These are phyloP conservation scores for Euglossa dilemma DNA, from an alignment of 1,140 invertebrate genomes.

Conservation along the genomic window DNA sequence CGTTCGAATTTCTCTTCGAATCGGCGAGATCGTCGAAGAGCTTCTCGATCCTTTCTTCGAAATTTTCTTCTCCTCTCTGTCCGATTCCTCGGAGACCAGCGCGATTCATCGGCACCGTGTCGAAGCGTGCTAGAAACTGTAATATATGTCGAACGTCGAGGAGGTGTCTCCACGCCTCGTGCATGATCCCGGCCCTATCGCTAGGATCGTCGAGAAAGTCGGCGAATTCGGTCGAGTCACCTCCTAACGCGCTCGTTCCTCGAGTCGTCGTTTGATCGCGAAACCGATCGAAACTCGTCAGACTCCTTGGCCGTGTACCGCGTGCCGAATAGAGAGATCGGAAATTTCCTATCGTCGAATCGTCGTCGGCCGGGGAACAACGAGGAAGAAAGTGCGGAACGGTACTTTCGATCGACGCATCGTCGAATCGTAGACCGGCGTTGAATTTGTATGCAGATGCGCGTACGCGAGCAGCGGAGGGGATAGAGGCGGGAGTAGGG, in stretches of 20 bases:
- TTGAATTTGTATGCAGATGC: constrained; percentile 18
- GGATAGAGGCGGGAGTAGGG: neutral
- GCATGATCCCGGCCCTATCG: neutral
- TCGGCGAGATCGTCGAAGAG: too few species aligned
- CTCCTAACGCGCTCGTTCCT: neutral
- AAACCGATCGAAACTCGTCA: neutral
- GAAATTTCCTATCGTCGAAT: constrained; percentile 21
- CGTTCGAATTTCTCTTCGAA: too few species aligned
- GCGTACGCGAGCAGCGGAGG: neutral
- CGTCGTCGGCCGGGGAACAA: neutral
- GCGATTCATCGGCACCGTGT: neutral
- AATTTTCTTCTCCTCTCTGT: too few species aligned
- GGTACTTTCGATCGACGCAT: constrained; percentile 38
- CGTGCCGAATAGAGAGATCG: neutral
- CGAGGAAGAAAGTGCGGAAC: constrained; percentile 31
- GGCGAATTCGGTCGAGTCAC: neutral
- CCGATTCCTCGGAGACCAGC: too few species aligned
- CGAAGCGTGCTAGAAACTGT: too few species aligned
- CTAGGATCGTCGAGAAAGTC: neutral
- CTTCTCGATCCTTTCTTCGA: too few species aligned
- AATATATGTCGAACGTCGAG: neutral
- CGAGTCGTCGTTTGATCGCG: neutral
- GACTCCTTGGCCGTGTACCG: too few species aligned
- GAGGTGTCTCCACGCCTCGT: neutral
- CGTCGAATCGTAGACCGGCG: neutral